Evolutionary conservation across 1,140 invertebrate species (phyloP), one percentile per base, ranked within the genome.

Genomic region (Papilio helenus): DNA sequence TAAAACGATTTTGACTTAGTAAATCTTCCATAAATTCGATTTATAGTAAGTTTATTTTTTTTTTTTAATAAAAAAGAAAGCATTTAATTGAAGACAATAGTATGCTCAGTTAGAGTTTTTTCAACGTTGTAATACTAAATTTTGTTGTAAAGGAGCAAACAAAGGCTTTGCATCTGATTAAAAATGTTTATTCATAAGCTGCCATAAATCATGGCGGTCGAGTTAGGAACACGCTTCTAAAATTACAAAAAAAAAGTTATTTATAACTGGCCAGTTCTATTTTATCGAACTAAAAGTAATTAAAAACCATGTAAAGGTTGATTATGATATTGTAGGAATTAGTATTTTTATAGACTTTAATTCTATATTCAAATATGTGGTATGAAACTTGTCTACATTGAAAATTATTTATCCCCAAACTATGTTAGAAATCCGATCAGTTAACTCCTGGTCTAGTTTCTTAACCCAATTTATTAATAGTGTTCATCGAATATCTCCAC

Each of bases 401-500:
- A 29, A 65, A 65, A 65, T 61, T 61, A 61, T 65, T 65, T 65
- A 65, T 65, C 0, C 14, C 12, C 23, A 65, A 61, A 65, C 61
- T 65, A 65, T 65, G 26, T 16, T 10, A 34, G 61, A 16, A 34
- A 29, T 68, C 61, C 26, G 26, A 29, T 34, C 12, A 34, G 61
- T 68, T 68, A 16, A 12, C 9, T 20, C 26, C 23, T 2, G 7
- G 5, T 72, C 8, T 18, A 44, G 44, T 73, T 42, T 73, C 34
- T 73, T 46, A 73, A 76, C 16, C 10, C 34, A 39, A 20, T 61
- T 61, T 68, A 68, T 61, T 61, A 23, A 29, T 65, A 68, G 58
- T 26, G 14, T 68, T 68, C 12, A 68, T 34, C 14, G 26, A 29
- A 68, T 68, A 68, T 68, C 26, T 68, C 61, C 14, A 14, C 3